phyloP scores from a whole-genome alignment of 92 coral and sea anemone genomes.

The Montipora capitata region DNA sequence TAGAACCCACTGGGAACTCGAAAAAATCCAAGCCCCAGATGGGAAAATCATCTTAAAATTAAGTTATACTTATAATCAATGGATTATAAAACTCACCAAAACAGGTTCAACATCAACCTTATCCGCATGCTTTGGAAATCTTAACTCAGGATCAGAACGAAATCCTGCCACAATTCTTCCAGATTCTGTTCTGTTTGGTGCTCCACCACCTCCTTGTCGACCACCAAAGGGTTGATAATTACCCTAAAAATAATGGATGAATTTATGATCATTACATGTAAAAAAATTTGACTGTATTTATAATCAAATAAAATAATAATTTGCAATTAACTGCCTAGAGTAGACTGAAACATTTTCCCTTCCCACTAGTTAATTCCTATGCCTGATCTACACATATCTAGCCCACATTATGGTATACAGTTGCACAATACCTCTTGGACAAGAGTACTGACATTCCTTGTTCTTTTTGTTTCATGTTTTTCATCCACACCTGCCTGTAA shows the following conservation, averaged over 20 bases:
- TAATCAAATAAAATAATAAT: no score
- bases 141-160: conserved; percentile 86
- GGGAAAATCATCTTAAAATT: no score
- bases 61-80: no score
- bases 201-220: conserved; percentile 90
- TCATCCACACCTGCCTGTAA: conserved; percentile 40
- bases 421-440: conserved; percentile 73
- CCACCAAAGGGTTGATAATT: conserved; percentile 57
- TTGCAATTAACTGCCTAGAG: no score
- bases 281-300: neutral
- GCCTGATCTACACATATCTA: neutral
- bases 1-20: no score
- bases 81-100: conserved; percentile 67
- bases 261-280: neutral
- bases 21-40: no score
- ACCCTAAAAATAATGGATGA: neutral
- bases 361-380: no score
- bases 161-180: conserved; percentile 79
- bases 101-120: conserved; percentile 73
- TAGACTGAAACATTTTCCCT: no score
- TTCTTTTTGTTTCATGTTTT: conserved; percentile 78
- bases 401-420: no score
- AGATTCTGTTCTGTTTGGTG: conserved; percentile 92
- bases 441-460: conserved; percentile 75
- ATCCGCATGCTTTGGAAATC: conserved; percentile 79